These are phyloP conservation scores for Plumapathes pennacea DNA, from an alignment of 92 coral and sea anemone species.

Conservation along the genomic window DNA sequence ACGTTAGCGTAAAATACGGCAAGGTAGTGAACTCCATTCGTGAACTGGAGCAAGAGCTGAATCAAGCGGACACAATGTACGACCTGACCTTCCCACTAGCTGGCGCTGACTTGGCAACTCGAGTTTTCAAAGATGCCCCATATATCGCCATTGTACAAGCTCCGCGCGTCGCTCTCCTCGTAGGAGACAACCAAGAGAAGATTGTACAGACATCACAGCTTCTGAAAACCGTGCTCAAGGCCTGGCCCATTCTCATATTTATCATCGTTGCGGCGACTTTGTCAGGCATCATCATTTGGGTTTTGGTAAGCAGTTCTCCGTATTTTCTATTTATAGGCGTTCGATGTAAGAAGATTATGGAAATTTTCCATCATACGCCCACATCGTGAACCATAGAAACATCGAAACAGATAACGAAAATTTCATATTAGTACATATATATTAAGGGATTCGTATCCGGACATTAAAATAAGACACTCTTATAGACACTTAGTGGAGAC, in stretches of 20 bases:
- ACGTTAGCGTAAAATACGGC: conserved; percentile 53
- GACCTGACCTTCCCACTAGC: conserved; percentile 91
- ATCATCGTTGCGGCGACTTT: conserved; percentile 91
- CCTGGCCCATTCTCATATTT: conserved; percentile 95
- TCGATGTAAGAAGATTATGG: too few relatives aligned
- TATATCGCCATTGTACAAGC: conserved; percentile 81
- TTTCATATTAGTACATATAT: too few relatives aligned
- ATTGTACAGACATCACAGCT: conserved; percentile 71
- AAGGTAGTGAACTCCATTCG: conserved; percentile 64
- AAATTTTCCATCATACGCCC: too few relatives aligned
- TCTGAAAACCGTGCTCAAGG: conserved; percentile 75
- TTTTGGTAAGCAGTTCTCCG: conserved; percentile 62
- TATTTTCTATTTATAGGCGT: too few relatives aligned
- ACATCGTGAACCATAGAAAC: too few relatives aligned
- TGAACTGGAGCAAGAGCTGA: conserved; percentile 65
- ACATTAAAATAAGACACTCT: too few relatives aligned
- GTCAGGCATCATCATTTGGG: conserved; percentile 95
- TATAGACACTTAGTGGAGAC: too few relatives aligned
- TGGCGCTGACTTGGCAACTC: conserved; percentile 61
- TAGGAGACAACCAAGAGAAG: conserved; percentile 62
- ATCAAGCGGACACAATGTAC: conserved; percentile 48
- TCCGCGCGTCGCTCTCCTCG: conserved; percentile 86
- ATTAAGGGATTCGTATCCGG: too few relatives aligned
- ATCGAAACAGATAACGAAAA: too few relatives aligned
- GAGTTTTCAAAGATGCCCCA: conserved; percentile 69